Evolutionary conservation across 2,888 invertebrate species (phyloP).

Genomic region (Neelides folsomi): DNA sequence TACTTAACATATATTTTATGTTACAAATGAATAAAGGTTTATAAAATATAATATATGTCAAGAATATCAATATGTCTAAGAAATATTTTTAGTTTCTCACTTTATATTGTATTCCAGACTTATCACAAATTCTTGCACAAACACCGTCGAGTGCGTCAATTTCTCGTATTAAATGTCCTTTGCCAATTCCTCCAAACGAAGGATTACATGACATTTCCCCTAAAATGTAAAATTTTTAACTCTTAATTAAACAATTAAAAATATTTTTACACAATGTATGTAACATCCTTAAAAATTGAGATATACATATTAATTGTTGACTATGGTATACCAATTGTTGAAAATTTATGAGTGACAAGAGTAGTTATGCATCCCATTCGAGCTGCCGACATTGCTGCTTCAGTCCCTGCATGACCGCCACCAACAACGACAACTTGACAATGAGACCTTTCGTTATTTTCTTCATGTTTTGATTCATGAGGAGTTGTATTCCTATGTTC

Average conservation of each 20-base stretch:
- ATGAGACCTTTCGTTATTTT: no score
- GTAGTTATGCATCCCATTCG: constrained; percentile 68
- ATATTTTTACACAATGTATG: not conserved
- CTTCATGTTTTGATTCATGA: no score
- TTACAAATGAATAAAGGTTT: no score
- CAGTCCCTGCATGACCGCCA: constrained; percentile 82
- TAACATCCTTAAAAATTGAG: no score
- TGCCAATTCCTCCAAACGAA: constrained; percentile 83
- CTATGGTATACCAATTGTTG: constrained; percentile 53
- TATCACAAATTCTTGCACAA: constrained; percentile 65
- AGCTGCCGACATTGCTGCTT: constrained; percentile 69
- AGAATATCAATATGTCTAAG: not conserved
- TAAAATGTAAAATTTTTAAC: constrained; percentile 35
- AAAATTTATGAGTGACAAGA: constrained; percentile 67
- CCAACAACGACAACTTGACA: constrained; percentile 66
- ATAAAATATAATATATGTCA: constrained; percentile 1
- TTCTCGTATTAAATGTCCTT: constrained; percentile 75
- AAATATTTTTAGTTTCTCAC: constrained; percentile 35
- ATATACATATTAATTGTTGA: not conserved
- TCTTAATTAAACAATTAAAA: not conserved
- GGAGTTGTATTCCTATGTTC: no score
- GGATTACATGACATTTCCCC: constrained; percentile 91
- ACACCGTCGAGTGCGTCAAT: constrained; percentile 78
- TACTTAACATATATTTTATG: no score
- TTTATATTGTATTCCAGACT: constrained; percentile 66